These are phyloP conservation scores for Cynopterus sphinx DNA, from an alignment of 2,797 vertebrate genomes.

Conservation along the genomic window DNA sequence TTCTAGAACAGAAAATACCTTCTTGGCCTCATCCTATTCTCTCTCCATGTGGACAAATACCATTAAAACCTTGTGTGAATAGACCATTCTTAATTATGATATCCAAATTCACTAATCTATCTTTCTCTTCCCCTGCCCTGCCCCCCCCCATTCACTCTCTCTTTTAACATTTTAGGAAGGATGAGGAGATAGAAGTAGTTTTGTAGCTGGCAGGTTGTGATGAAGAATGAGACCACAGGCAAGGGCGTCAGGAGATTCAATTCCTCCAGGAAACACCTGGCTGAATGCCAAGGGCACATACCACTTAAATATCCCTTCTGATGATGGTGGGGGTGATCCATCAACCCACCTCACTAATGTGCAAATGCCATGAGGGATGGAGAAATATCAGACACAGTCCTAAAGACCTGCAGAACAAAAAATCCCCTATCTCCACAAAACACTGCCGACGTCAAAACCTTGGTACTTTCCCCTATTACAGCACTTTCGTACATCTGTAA, in stretches of 20 bases:
- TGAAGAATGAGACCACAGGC: slow-evolving; percentile 49
- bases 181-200: neutral
- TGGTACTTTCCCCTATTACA: neutral
- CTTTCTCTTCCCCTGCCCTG: neutral
- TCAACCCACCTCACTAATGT: neutral
- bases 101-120: neutral
- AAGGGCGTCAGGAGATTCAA: neutral
- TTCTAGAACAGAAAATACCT: neutral
- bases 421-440: neutral
- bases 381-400: neutral
- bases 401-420: neutral
- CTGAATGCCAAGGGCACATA: slow-evolving; percentile 22
- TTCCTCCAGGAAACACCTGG: slow-evolving; percentile 32
- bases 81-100: neutral
- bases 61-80: neutral
- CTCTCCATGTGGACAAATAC: neutral
- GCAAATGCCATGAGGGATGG: neutral
- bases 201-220: neutral
- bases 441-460: neutral
- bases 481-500: neutral
- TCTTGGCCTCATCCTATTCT: neutral
- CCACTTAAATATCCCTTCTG: neutral
- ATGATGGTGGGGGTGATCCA: neutral
- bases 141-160: neutral
- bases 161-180: neutral